Base-by-base conservation (phyloP, 2,888 invertebrate species). In the Syritta pipiens region DNA sequence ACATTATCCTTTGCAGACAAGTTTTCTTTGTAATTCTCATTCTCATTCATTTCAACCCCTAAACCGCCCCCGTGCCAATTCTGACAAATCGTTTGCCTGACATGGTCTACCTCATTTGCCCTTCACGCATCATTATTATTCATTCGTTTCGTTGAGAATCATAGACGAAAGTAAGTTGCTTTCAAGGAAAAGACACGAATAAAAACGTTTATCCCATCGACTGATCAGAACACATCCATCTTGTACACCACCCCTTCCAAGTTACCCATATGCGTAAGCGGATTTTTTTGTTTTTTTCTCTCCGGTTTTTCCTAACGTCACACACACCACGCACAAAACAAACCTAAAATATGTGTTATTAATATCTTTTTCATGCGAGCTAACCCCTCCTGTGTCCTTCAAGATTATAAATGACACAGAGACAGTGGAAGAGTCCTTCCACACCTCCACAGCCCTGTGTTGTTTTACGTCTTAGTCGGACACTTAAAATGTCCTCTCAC, bases 331-430 rank as follows among this genome's bases (percentile, higher is more conserved):
- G 26, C 26, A 42, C 28, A 28, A 10, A 19, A 19, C 19, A n/a
- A 12, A 19, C 10, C 62, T 22, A 19, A 35, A 28, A 62, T 14
- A 37, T 49, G 40, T 49, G 40, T 30, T 62, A 62, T 62, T 49
- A 62, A 49, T 62, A 49, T 20, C 28, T 28, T 14, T 2, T 14
- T n/a, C 28, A 40, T 26, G 14, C 20, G n/a, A 28, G 14, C 30
- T 3, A 37, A 28, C 37, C 12, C n/a, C 20, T 22, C 17, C 9
- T 9, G 40, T 20, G 62, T 40, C 40, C 49, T 49, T 49, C 49
- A n/a, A 14, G 37, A 49, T 49, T 40, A 49, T 49, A 62, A 62
- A 62, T 62, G 62, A 22, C 22, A 22, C 32, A 37, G 32, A 24
- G 14, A 60, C 32, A 35, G 10, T 35, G 17, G 9, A 26, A 6